Conservation (phyloP, 2,797 vertebrate species). For the Sebastes oblongus region DNA sequence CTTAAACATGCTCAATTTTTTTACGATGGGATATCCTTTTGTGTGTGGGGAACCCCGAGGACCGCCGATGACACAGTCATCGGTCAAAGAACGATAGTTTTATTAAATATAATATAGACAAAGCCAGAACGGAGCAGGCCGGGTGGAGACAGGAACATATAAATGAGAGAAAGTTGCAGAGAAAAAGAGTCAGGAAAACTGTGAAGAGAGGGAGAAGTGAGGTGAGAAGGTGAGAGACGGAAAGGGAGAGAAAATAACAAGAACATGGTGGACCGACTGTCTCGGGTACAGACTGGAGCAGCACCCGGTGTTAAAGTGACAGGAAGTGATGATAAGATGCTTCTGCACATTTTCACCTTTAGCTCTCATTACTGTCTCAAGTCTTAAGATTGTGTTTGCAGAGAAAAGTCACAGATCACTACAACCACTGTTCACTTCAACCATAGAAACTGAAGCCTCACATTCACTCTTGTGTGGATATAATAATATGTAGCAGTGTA, state of each 20-base stretch:
- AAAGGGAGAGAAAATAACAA: neutral
- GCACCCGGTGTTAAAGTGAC: neutral
- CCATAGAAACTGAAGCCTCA: neutral
- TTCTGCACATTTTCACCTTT: neutral
- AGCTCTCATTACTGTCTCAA: neutral
- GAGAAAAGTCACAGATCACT: neutral
- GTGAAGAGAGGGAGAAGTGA: neutral
- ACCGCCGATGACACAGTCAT: too few species aligned
- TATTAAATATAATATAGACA: neutral
- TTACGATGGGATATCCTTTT: too few species aligned
- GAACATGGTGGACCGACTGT: neutral
- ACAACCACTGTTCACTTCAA: neutral
- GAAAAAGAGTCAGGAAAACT: neutral
- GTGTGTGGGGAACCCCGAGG: too few species aligned
- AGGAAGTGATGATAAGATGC: too few species aligned
- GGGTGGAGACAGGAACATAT: neutral
- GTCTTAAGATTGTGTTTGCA: neutral
- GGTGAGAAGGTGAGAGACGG: neutral
- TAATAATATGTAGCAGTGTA: too few species aligned
- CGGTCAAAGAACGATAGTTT: neutral
- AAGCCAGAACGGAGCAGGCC: neutral
- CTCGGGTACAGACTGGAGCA: neutral
- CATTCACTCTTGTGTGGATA: too few species aligned
- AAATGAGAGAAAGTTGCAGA: neutral
- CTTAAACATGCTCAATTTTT: too few species aligned